phyloP scores from a whole-genome alignment of 2,113 vertebrate species.

The Hippolais icterina region DNA sequence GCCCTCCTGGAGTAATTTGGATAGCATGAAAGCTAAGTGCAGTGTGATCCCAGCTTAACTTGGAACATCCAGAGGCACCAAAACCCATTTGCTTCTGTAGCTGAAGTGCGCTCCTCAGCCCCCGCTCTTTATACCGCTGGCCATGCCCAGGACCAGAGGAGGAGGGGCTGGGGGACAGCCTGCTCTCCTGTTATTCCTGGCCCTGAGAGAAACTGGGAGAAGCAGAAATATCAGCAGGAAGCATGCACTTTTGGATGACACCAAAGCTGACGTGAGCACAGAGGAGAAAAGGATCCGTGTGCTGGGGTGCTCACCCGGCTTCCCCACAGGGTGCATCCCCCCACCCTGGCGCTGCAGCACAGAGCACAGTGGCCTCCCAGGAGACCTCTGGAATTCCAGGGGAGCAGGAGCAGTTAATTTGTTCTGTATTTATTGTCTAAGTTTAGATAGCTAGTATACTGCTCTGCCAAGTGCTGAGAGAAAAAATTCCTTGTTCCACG shows the following conservation, averaged over 20 bases:
- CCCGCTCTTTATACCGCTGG: accelerated
- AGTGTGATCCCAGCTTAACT: not conserved
- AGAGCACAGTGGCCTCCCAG: not conserved
- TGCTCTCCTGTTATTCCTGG: not conserved
- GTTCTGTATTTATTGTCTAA: not conserved
- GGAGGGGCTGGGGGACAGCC: not conserved
- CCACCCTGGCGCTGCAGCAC: accelerated
- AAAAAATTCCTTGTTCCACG: not conserved
- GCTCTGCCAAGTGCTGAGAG: not conserved
- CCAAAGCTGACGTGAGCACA: accelerated
- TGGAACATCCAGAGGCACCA: not conserved
- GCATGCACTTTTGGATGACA: not conserved
- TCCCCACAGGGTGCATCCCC: accelerated
- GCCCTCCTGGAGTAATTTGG: constrained; percentile 11
- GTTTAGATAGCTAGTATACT: not conserved
- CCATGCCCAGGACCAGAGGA: not conserved
- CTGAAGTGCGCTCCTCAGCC: not conserved
- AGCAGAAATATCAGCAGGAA: not conserved
- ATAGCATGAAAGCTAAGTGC: not conserved
- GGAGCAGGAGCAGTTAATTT: not conserved
- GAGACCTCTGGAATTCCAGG: not conserved
- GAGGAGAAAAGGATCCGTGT: not conserved
- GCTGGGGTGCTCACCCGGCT: not conserved
- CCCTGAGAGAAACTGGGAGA: not conserved
- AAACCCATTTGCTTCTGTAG: not conserved